phyloP scores from a whole-genome alignment of 2,113 vertebrate species.

The Aplodontia rufa region DNA sequence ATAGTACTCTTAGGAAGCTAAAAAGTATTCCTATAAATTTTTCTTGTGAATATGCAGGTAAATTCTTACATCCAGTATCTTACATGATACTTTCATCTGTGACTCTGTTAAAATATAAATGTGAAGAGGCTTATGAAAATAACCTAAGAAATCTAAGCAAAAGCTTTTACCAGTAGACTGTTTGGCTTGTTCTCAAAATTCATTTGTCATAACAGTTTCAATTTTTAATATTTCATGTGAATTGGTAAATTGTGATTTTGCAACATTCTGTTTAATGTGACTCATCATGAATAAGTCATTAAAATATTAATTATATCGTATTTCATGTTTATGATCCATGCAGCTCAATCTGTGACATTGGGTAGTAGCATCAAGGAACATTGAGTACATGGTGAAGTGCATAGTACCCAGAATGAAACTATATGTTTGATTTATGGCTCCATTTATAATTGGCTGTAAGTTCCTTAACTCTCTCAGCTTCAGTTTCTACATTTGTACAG shows the following conservation, averaged over 20 bases:
- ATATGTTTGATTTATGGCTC: neutral
- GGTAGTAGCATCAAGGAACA: neutral
- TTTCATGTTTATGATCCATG: fast-evolving
- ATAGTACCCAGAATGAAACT: neutral
- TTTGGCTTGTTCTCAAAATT: neutral
- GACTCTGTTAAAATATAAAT: neutral
- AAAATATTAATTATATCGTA: neutral
- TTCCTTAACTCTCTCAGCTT: neutral
- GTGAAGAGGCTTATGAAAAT: neutral
- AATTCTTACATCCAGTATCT: neutral
- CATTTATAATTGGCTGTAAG: neutral
- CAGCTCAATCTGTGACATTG: neutral
- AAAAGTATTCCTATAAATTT: neutral
- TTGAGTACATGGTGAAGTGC: neutral
- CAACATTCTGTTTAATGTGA: neutral
- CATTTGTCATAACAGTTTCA: neutral
- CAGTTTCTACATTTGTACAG: neutral
- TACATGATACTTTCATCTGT: neutral
- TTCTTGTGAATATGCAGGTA: neutral
- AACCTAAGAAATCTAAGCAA: neutral
- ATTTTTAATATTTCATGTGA: neutral
- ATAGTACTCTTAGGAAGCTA: neutral
- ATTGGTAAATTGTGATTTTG: neutral
- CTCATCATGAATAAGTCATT: neutral
- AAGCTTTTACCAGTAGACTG: neutral